A percentile compares a stretch with the other conserved stretches of the same genome.
Evolutionary conservation across 1,140 invertebrate genomes (phyloP).

Genomic region (Drosophila guanche): DNA sequence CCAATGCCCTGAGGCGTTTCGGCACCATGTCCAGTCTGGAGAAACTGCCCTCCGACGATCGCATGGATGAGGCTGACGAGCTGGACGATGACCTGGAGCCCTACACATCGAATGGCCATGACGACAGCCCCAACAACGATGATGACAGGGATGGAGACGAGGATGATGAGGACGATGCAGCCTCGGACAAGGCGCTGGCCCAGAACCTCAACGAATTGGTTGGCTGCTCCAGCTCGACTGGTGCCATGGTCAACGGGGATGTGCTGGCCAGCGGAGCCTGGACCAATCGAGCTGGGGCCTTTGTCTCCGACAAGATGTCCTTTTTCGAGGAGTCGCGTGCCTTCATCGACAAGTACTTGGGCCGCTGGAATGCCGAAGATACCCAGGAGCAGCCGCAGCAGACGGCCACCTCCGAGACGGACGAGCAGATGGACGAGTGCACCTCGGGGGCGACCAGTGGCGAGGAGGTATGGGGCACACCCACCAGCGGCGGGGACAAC

Average conservation of each 20-base stretch:
- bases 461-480: conserved; percentile 93
- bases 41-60: conserved; percentile 84
- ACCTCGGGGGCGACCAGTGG: conserved; percentile 91
- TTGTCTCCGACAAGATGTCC: conserved; percentile 92
- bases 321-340: conserved; percentile 87
- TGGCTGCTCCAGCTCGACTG: conserved; percentile 20
- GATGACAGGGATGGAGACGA: conserved; percentile 60
- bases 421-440: conserved; percentile 86
- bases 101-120: conserved; percentile 60
- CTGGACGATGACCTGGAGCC: conserved; percentile 59
- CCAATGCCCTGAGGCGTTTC: conserved; percentile 85
- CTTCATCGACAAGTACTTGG: conserved; percentile 83
- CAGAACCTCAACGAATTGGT: conserved; percentile 51
- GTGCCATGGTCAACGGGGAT: conserved; percentile 47
- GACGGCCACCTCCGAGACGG: conserved; percentile 83
- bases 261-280: conserved; percentile 86
- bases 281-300: conserved; percentile 90
- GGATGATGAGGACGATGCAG: conserved; percentile 28
- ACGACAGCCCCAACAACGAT: conserved; percentile 35
- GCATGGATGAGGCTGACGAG: conserved; percentile 81
- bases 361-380: conserved; percentile 79
- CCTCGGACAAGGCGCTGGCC: conserved; percentile 78
- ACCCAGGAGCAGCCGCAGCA: conserved; percentile 36
- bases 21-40: conserved; percentile 92
- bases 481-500: conserved; percentile 91